phyloP scores from a whole-genome alignment of 1,140 invertebrate species.

The Megalopta genalis region DNA sequence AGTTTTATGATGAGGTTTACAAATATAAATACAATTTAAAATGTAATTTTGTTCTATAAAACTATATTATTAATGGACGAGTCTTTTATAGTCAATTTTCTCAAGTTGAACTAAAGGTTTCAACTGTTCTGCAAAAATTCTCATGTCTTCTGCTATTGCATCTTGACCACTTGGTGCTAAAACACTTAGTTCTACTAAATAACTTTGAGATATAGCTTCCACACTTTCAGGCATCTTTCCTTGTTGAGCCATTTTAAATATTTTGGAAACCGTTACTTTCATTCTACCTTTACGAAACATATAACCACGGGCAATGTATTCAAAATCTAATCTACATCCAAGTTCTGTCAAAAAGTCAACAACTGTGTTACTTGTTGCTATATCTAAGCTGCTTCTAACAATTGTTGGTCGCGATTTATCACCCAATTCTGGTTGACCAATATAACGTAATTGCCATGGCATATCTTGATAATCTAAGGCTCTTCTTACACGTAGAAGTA shows the following conservation, averaged over 20 bases:
- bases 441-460: constrained; percentile 93
- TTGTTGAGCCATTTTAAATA: constrained; percentile 91
- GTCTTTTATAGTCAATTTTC: constrained; percentile 93
- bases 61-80: constrained; percentile 79
- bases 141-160: constrained; percentile 97
- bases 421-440: constrained; percentile 93
- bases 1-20: background rate
- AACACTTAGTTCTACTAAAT: constrained; percentile 97
- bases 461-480: constrained; percentile 89
- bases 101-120: constrained; percentile 94
- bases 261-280: constrained; percentile 97
- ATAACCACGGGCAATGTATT: constrained; percentile 95
- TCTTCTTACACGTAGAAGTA: constrained; percentile 87
- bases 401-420: constrained; percentile 94
- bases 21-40: constrained; percentile 7
- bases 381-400: constrained; percentile 94
- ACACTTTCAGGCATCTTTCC: constrained; percentile 85
- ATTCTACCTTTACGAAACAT: constrained; percentile 98
- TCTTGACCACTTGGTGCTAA: constrained; percentile 95
- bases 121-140: constrained; percentile 96
- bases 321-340: constrained; percentile 94
- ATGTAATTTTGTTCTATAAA: background rate
- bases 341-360: constrained; percentile 95
- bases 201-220: constrained; percentile 94
- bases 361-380: constrained; percentile 93